phyloP scores from a whole-genome alignment of 2,888 invertebrate species.

The Cynaeus angustus region DNA sequence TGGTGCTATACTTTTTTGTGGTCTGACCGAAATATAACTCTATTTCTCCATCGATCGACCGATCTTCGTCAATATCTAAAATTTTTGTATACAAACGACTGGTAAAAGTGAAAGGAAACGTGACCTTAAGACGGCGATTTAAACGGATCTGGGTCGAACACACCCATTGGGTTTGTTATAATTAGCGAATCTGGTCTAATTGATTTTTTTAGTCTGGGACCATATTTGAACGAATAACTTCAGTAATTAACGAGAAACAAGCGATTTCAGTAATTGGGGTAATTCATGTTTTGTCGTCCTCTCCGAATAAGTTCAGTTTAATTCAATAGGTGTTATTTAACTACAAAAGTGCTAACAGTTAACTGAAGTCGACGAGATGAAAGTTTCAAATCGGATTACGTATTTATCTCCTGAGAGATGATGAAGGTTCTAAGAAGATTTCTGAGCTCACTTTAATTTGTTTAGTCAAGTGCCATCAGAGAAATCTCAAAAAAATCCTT shows the following conservation, averaged over 20 bases:
- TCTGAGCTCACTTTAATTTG: background rate
- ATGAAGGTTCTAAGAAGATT: constrained; percentile 1
- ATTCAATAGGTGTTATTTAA: no score
- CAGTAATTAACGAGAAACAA: constrained; percentile 21
- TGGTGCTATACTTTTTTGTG: no score
- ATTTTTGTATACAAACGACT: background rate
- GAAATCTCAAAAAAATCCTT: background rate
- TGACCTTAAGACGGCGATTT: constrained; percentile 3
- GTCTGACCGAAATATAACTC: no score
- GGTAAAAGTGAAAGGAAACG: constrained; percentile 3
- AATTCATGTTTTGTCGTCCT: background rate
- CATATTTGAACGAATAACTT: constrained; percentile 8
- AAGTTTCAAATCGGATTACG: constrained; percentile 8
- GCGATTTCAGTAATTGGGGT: constrained; percentile 24
- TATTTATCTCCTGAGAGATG: constrained; percentile 2
- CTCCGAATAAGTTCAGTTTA: background rate
- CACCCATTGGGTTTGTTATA: constrained; percentile 5
- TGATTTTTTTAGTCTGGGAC: background rate
- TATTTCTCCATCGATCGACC: no score
- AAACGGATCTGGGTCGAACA: constrained; percentile 8
- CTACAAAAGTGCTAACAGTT: constrained; percentile 8
- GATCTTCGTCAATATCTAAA: no score
- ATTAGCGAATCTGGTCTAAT: background rate
- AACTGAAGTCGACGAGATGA: constrained; percentile 1
- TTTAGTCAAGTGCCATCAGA: background rate